These are phyloP conservation scores for Drosophila greeni DNA, from an alignment of 2,888 invertebrate species.

Conservation along the genomic window DNA sequence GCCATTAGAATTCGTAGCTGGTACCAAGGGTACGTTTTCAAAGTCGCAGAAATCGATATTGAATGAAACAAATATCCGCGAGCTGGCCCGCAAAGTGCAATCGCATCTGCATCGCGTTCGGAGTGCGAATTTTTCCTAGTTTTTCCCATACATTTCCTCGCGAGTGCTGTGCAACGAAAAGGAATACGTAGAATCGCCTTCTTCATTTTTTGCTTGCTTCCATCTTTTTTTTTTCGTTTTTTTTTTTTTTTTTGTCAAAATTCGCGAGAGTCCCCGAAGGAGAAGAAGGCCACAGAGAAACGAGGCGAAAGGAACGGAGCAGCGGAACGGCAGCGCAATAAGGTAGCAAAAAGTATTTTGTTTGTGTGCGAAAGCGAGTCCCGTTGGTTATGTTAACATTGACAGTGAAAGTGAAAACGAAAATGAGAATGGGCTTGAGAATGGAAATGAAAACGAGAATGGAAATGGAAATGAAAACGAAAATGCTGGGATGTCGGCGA, in stretches of 20 bases:
- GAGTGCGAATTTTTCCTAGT: constrained; percentile 23
- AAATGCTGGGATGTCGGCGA: constrained; percentile 10
- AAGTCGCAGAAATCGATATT: constrained; percentile 16
- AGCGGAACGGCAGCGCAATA: constrained; percentile 33
- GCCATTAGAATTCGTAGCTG: constrained; percentile 11
- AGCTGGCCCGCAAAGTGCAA: constrained; percentile 13
- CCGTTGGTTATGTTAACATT: constrained; percentile 41
- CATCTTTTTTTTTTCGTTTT: constrained; percentile 8
- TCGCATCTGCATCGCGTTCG: constrained; percentile 6
- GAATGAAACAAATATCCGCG: constrained; percentile 10
- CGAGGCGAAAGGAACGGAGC: constrained; percentile 16
- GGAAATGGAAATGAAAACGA: constrained; percentile 7
- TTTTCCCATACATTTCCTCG: constrained; percentile 6
- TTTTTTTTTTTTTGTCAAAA: constrained; percentile 18
- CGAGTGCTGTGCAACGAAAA: constrained; percentile 33
- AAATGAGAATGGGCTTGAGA: constrained; percentile 16
- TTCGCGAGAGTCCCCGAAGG: constrained; percentile 34
- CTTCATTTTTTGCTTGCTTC: constrained; percentile 7
- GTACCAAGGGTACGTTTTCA: constrained; percentile 11
- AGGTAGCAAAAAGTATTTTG: constrained; percentile 46
- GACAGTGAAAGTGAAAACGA: constrained; percentile 38
- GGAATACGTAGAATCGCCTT: constrained; percentile 34
- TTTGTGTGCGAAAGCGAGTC: constrained; percentile 36
- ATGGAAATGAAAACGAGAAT: not conserved
- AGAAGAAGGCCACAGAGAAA: constrained; percentile 22